A percentile compares a stretch with the other conserved stretches of the same genome.
These are phyloP conservation scores for Limulus polyphemus DNA, from an alignment of 2,888 invertebrate species.

Conservation along the genomic window DNA sequence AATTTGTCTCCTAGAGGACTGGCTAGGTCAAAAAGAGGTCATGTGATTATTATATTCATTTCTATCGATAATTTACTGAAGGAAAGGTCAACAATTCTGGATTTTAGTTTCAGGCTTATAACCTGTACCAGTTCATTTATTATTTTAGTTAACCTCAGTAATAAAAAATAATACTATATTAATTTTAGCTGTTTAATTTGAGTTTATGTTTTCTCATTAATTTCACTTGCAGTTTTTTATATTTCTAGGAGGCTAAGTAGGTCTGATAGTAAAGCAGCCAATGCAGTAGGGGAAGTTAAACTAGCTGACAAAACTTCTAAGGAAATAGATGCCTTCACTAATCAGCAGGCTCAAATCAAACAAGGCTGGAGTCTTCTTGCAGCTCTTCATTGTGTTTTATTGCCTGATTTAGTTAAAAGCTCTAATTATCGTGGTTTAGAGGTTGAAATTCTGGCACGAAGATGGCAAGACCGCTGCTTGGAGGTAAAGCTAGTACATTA, in stretches of 20 bases:
- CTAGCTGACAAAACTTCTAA: too few species aligned
- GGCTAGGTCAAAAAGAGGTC: too few species aligned
- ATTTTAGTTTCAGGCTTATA: too few species aligned
- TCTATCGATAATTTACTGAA: too few species aligned
- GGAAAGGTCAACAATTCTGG: too few species aligned
- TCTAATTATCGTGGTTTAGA: slow-evolving; percentile 77
- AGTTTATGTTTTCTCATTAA: neutral
- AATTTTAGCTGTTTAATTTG: too few species aligned
- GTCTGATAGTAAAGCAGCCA: slow-evolving; percentile 21
- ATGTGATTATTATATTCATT: too few species aligned
- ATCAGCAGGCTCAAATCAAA: slow-evolving; percentile 65
- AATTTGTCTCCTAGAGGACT: too few species aligned
- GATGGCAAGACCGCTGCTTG: slow-evolving; percentile 98
- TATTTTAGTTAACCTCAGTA: too few species aligned
- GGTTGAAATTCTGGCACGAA: slow-evolving; percentile 90
- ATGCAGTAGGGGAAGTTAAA: too few species aligned
- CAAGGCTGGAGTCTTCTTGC: slow-evolving; percentile 95
- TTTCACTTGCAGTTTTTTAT: neutral
- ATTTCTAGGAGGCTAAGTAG: slow-evolving; percentile 20
- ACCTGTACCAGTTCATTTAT: too few species aligned
- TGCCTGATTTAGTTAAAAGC: slow-evolving; percentile 67
- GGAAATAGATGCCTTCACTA: slow-evolving; percentile 48
- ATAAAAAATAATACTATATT: too few species aligned
- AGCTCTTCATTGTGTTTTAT: slow-evolving; percentile 84
- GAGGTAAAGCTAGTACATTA: slow-evolving; percentile 52